Base-by-base conservation (phyloP, 2,888 invertebrate genomes). In the Apeira syringaria region DNA sequence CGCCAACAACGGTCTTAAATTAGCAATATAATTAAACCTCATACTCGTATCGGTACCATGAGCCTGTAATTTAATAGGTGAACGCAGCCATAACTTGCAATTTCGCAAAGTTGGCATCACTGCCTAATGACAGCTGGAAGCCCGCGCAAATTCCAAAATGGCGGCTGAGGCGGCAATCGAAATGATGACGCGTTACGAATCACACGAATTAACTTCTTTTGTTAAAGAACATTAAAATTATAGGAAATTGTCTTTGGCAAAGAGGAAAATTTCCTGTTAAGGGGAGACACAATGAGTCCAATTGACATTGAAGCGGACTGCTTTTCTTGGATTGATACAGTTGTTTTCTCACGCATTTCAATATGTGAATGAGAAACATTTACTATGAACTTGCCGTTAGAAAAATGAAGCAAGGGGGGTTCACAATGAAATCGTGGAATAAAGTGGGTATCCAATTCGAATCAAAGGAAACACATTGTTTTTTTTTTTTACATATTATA, bases 51-150 rank as follows among this genome's bases (percentile, higher is more conserved):
- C 59, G 59, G 59, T 56, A 47, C 56, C 62, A 67, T 71, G 75
- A 77, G 68, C 73, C 79, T 58, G 68, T 78, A 84, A 86, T 86
- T 84, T 83, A 79, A 82, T 81, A 81, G 76, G 66, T 74, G 76
- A 80, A 78, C 68, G 79, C 77, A 73, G 71, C 80, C 68, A 68
- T 74, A 85, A 76, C 79, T 76, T 72, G 79, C 78, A 83, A 86
- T 87, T 87, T 85, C 68, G 64, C 66, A 68, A 85, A 75, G 84
- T 84, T 86, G 84, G 84, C 82, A 82, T 76, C 82, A 77, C 80
- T 78, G 80, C 69, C 74, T 87, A 86, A 86, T 86, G 85, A 87
- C 85, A 81, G 83, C 74, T 67, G 66, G 68, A 60, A 68, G 66
- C 64, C 64, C 70, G 68, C 76, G 73, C 71, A 74, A 80, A 85